phyloP scores from a whole-genome alignment of 2,797 vertebrate species.

The Smutsia gigantea region DNA sequence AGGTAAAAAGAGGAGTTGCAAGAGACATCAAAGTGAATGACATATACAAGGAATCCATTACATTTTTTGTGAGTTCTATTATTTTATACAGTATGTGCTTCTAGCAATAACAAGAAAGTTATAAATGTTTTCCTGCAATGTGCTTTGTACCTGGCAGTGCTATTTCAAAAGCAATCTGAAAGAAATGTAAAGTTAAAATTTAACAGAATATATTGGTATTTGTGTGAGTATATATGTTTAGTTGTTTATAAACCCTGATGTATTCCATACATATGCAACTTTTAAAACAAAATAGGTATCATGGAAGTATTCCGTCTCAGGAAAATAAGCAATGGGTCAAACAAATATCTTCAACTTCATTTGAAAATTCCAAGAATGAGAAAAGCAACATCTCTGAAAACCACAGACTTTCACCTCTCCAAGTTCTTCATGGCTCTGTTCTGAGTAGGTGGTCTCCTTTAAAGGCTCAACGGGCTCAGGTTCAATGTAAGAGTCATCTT shows the following conservation, averaged over 20 bases:
- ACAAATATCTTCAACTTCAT: not conserved
- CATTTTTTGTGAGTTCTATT: too few relatives aligned
- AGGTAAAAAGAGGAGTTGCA: not conserved
- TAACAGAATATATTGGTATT: conserved; percentile 11
- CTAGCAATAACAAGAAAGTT: conserved; percentile 31
- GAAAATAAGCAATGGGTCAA: conserved; percentile 35
- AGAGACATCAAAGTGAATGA: conserved; percentile 20
- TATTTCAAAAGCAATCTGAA: conserved; percentile 26
- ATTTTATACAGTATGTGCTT: not conserved
- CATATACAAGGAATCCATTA: not conserved
- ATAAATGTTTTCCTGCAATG: conserved; percentile 28
- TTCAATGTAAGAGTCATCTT: conserved; percentile 95
- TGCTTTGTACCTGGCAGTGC: conserved; percentile 22
- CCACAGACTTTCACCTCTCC: conserved; percentile 92
- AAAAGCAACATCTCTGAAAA: not conserved
- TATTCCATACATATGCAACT: not conserved
- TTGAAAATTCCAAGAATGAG: not conserved
- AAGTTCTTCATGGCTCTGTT: conserved; percentile 95
- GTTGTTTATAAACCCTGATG: conserved; percentile 7
- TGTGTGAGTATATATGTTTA: not conserved
- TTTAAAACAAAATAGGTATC: conserved; percentile 30
- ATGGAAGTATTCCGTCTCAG: not conserved
- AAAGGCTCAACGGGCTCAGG: conserved; percentile 93
- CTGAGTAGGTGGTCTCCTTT: conserved; percentile 93
- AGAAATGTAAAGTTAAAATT: conserved; percentile 50